A percentile compares a stretch with the other conserved stretches of the same genome.
phyloP scores from a whole-genome alignment of 2,888 invertebrate genomes.

The Mesoligia furuncula region DNA sequence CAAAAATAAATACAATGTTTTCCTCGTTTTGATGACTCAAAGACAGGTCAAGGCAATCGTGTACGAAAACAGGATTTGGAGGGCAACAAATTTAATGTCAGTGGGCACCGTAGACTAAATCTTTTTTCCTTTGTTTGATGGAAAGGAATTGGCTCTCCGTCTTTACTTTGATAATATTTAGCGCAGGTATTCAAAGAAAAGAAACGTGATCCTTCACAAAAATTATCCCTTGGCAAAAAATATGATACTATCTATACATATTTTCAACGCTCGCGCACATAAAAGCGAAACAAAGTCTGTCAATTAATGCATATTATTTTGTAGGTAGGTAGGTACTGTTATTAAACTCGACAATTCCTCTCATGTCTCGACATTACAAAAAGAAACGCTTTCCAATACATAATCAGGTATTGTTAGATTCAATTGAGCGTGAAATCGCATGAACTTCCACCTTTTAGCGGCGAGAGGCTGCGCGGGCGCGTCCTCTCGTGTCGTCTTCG shows the following conservation, averaged over 20 bases:
- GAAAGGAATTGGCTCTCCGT: not conserved
- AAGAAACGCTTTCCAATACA: slow-evolving; percentile 65
- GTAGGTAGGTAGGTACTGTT: not conserved
- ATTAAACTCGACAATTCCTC: slow-evolving; percentile 15
- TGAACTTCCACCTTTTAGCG: slow-evolving; percentile 61
- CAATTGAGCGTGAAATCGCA: slow-evolving; percentile 63
- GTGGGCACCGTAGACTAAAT: slow-evolving; percentile 6
- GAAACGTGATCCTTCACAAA: not conserved
- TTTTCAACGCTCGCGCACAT: not conserved
- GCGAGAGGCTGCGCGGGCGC: slow-evolving; percentile 30
- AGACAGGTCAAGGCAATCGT: slow-evolving; percentile 50
- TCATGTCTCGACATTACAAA: slow-evolving; percentile 25
- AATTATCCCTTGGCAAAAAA: not conserved
- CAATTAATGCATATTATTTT: not conserved
- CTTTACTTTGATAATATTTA: not conserved
- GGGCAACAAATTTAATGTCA: slow-evolving; percentile 33
- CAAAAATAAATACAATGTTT: slow-evolving; percentile 7
- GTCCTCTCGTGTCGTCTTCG: slow-evolving; percentile 29
- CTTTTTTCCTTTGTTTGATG: slow-evolving; percentile 15
- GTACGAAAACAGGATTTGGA: slow-evolving; percentile 30
- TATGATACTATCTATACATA: not conserved
- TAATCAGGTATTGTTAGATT: slow-evolving; percentile 58
- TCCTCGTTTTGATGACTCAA: slow-evolving; percentile 37
- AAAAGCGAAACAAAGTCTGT: not conserved
- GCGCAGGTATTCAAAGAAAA: not conserved